These are phyloP conservation scores for Gobiocypris rarus DNA, from an alignment of 2,113 vertebrate genomes.

Conservation along the genomic window DNA sequence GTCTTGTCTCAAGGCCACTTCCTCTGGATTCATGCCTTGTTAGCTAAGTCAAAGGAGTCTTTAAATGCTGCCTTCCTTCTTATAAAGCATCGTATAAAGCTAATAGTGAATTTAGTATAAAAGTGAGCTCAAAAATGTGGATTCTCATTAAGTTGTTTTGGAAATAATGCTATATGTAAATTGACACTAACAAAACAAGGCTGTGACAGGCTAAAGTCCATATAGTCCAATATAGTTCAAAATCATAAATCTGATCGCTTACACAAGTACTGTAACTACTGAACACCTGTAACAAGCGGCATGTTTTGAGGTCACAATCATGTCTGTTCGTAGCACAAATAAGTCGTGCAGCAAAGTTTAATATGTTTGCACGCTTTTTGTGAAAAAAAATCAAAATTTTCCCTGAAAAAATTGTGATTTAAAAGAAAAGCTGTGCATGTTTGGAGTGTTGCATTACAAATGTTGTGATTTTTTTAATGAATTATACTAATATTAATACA, in stretches of 20 bases:
- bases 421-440: no score
- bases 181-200: not conserved
- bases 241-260: not conserved
- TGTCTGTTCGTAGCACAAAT: not conserved
- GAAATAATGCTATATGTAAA: not conserved
- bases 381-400: no score
- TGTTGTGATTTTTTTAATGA: no score
- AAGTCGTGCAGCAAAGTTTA: not conserved
- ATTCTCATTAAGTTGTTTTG: not conserved
- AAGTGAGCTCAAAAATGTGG: not conserved
- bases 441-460: no score
- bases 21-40: not conserved
- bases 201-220: not conserved
- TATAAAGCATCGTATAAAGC: no score
- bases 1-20: constrained; percentile 25
- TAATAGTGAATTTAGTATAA: not conserved
- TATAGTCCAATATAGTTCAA: not conserved
- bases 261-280: not conserved
- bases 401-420: no score
- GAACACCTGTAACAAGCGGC: not conserved
- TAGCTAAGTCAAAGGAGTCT: not conserved
- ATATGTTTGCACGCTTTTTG: not conserved
- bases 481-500: no score
- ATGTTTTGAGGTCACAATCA: not conserved
- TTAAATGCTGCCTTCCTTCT: not conserved